phyloP scores from a whole-genome alignment of 2,888 invertebrate genomes.

The Malthinus flaveolus region DNA sequence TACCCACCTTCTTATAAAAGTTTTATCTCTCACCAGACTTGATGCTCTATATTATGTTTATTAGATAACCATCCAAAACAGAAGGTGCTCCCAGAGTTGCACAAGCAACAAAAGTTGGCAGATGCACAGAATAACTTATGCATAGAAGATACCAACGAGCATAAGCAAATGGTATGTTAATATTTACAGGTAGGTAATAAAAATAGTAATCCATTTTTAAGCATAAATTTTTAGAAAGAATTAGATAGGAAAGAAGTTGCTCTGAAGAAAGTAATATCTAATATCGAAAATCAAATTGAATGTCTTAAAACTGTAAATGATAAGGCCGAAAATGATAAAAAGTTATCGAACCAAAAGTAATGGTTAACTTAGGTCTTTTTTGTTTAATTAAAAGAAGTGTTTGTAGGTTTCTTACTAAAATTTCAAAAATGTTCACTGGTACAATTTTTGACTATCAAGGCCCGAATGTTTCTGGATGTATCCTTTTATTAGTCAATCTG shows the following conservation, averaged over 20 bases:
- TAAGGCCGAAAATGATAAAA: background rate
- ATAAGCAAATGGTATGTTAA: too few relatives aligned
- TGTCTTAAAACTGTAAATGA: background rate
- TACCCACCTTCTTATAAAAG: too few relatives aligned
- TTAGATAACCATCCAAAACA: too few relatives aligned
- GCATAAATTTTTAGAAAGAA: background rate
- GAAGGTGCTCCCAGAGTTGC: too few relatives aligned
- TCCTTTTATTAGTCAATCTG: background rate
- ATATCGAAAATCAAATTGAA: background rate
- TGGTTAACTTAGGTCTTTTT: background rate
- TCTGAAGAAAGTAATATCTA: background rate
- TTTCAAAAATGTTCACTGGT: slow-evolving; percentile 6
- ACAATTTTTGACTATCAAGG: slow-evolving; percentile 12
- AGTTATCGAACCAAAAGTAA: background rate
- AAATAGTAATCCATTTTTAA: too few relatives aligned
- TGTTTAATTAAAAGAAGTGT: background rate
- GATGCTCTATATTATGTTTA: too few relatives aligned
- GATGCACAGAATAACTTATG: too few relatives aligned
- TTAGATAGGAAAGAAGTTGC: background rate
- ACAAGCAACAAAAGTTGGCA: too few relatives aligned
- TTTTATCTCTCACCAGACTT: too few relatives aligned
- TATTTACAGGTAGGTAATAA: too few relatives aligned
- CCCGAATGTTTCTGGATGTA: slow-evolving; percentile 9
- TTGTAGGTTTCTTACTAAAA: background rate
- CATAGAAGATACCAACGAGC: too few relatives aligned